A percentile compares a stretch with the other conserved stretches of the same genome.
Conservation (phyloP, 1,140 invertebrate species). For the Lysiphlebus fabarum region DNA sequence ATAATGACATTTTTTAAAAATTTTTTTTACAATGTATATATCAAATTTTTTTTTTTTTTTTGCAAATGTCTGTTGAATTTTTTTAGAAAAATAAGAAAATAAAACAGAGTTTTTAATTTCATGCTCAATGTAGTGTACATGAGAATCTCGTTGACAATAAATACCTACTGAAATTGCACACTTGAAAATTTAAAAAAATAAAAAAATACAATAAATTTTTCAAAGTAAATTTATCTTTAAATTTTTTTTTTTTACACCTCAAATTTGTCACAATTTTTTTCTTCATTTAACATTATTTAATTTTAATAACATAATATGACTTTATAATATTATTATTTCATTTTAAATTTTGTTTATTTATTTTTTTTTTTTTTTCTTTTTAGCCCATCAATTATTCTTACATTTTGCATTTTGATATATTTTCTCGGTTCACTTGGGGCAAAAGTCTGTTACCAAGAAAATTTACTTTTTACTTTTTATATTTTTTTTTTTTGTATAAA, state of each 20-base stretch:
- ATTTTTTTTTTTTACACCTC: neutral
- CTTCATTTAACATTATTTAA: conserved; percentile 9
- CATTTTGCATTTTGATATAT: neutral
- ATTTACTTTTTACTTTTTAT: neutral
- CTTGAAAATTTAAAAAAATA: neutral
- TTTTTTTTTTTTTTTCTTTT: conserved; percentile 16
- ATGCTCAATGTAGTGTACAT: conserved; percentile 13
- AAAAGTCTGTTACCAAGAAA: conserved; percentile 2
- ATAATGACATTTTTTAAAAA: no score
- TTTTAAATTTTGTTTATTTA: conserved; percentile 14
- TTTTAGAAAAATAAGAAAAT: neutral
- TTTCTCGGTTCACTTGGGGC: conserved; percentile 1
- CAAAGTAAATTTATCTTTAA: no score
- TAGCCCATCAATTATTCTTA: neutral
- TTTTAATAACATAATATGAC: neutral
- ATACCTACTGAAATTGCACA: conserved; percentile 8
- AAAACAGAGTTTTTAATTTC: conserved; percentile 29
- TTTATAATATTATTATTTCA: conserved; percentile 11
- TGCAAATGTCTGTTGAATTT: no score
- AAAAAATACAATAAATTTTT: no score
- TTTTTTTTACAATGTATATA: no score
- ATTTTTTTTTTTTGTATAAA: neutral
- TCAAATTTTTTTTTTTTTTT: no score
- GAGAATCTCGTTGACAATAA: neutral
- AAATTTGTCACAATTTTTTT: conserved; percentile 17